Percentiles rank a stretch among this genome's conserved stretches.
Evolutionary conservation across 2,888 invertebrate genomes (phyloP).

Genomic region (Cephus spinipes): DNA sequence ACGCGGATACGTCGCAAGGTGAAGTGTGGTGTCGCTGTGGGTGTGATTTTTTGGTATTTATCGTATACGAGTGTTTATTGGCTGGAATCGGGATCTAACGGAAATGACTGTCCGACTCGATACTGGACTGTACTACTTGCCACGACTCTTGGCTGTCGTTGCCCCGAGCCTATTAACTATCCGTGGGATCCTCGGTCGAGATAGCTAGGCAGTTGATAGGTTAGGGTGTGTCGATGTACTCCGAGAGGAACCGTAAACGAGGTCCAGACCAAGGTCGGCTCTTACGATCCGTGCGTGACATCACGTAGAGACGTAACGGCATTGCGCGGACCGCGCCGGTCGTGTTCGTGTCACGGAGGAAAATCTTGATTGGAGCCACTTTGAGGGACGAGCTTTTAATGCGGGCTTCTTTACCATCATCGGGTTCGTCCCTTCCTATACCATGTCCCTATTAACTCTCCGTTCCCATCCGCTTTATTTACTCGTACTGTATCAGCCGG

Average conservation of each 20-base stretch:
- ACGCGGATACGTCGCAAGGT: neutral
- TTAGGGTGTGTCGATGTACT: neutral
- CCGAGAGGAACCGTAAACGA: neutral
- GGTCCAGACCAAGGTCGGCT: neutral
- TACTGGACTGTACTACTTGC: neutral
- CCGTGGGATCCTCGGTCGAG: neutral
- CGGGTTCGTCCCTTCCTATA: neutral
- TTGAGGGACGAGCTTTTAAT: neutral
- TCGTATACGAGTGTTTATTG: neutral
- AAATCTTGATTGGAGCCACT: neutral
- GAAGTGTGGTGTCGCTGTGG: neutral
- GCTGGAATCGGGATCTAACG: neutral
- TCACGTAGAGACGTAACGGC: neutral
- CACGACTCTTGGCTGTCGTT: neutral
- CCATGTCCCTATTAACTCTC: neutral
- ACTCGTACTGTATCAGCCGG: neutral
- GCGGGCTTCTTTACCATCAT: neutral
- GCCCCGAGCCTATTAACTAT: neutral
- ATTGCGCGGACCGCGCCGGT: neutral
- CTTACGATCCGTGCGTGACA: neutral
- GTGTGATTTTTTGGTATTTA: neutral
- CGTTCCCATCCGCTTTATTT: neutral
- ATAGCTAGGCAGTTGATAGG: neutral
- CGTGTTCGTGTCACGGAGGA: neutral
- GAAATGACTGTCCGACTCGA: neutral